Conservation (phyloP, 2,888 invertebrate species). For the Pegoplata infirma region DNA sequence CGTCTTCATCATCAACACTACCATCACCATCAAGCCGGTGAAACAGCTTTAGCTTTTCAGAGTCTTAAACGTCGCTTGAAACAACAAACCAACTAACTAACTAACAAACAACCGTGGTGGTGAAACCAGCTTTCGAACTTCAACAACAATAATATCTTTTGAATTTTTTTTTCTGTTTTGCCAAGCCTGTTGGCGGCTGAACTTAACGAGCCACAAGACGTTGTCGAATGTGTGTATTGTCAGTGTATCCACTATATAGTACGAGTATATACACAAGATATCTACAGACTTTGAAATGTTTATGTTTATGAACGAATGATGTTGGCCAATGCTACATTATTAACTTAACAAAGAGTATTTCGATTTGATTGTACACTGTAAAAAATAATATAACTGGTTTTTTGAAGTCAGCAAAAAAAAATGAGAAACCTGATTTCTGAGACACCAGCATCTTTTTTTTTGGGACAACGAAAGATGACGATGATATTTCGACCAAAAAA, state of each 20-base stretch:
- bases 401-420: too few relatives aligned
- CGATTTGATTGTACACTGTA: conserved; percentile 31
- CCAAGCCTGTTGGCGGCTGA: conserved; percentile 50
- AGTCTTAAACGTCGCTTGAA: not conserved
- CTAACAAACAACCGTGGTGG: conserved; percentile 27
- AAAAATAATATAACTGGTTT: conserved; percentile 56
- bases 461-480: conserved; percentile 20
- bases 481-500: conserved; percentile 33
- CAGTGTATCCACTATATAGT: not conserved
- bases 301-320: conserved; percentile 30
- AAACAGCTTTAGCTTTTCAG: conserved; percentile 38
- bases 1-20: conserved; percentile 18
- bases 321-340: conserved; percentile 44
- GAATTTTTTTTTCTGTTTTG: conserved; percentile 51
- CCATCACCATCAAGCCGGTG: conserved; percentile 18
- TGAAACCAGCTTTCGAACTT: conserved; percentile 61
- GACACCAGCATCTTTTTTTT: conserved; percentile 45
- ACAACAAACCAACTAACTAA: conserved; percentile 11
- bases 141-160: conserved; percentile 43
- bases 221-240: conserved; percentile 18
- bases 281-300: conserved; percentile 48
- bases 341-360: conserved; percentile 40
- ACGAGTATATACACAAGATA: too few relatives aligned
- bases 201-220: conserved; percentile 53
- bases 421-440: conserved; percentile 55